These are phyloP conservation scores for Pogona vitticeps DNA, from an alignment of 2,113 vertebrate genomes.

Conservation along the genomic window DNA sequence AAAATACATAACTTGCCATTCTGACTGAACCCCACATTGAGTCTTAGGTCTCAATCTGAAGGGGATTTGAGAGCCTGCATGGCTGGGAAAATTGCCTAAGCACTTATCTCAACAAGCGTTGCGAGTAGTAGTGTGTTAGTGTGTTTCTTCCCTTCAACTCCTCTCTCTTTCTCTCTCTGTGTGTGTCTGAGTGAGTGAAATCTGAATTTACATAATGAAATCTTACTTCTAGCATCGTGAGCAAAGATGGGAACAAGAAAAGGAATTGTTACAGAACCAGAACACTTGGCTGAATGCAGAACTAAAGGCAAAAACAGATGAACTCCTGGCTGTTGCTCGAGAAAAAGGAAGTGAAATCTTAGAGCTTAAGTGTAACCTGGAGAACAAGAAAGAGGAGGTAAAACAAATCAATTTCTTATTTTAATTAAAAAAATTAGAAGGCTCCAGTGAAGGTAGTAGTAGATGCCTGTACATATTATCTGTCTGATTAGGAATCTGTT, in stretches of 20 bases:
- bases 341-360: slow-evolving; percentile 93
- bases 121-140: no score
- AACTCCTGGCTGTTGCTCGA: slow-evolving; percentile 86
- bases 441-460: background rate
- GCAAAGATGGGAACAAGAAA: slow-evolving; percentile 94
- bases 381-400: slow-evolving; percentile 94
- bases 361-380: slow-evolving; percentile 89
- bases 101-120: no score
- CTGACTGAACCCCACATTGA: no score
- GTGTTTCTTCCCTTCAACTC: no score
- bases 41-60: no score
- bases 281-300: slow-evolving; percentile 90
- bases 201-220: background rate
- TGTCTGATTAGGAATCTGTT: background rate
- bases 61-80: no score
- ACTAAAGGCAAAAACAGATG: slow-evolving; percentile 92
- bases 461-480: background rate
- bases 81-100: no score
- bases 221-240: slow-evolving; percentile 85
- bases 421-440: background rate
- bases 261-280: slow-evolving; percentile 87
- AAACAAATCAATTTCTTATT: slow-evolving; percentile 9
- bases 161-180: no score
- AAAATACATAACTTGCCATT: no score
- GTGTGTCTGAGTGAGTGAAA: background rate